Evolutionary conservation across 1,140 invertebrate species (phyloP).

Genomic region (Brachionus angularis): DNA sequence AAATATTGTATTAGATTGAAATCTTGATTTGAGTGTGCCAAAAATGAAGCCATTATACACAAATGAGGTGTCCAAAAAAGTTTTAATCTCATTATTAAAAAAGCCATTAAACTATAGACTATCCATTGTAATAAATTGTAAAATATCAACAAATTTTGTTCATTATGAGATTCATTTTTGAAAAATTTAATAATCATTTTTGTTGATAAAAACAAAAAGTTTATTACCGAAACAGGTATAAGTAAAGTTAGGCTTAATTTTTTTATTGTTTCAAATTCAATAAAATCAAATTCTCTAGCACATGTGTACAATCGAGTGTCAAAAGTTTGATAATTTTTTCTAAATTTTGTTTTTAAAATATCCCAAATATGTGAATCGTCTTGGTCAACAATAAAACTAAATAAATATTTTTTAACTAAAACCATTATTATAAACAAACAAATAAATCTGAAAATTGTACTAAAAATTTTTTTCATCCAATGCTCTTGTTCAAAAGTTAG

Average conservation of each 20-base stretch:
- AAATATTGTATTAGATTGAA: neutral
- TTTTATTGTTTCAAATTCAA: conserved; percentile 60
- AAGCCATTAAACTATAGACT: conserved; percentile 70
- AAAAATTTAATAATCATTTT: conserved; percentile 47
- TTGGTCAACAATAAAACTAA: neutral
- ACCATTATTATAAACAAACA: conserved; percentile 8
- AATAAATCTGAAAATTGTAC: conserved; percentile 14
- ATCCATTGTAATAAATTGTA: conserved; percentile 68
- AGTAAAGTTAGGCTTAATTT: conserved; percentile 22
- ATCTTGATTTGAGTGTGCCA: conserved; percentile 55
- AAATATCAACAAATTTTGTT: conserved; percentile 50
- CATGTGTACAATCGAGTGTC: conserved; percentile 79
- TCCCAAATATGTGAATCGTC: conserved; percentile 70
- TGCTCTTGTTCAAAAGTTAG: neutral
- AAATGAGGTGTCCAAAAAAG: conserved; percentile 76
- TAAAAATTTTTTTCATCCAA: neutral
- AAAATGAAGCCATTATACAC: conserved; percentile 67
- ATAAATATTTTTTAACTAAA: conserved; percentile 46
- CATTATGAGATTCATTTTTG: neutral
- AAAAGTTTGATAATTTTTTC: conserved; percentile 46
- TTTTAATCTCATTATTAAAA: conserved; percentile 76
- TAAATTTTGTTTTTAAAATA: conserved; percentile 71
- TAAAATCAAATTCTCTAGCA: conserved; percentile 74
- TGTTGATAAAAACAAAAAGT: conserved; percentile 46
- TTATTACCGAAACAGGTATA: conserved; percentile 44